phyloP scores from a whole-genome alignment of 2,797 vertebrate species.

The Pagetopsis macropterus region DNA sequence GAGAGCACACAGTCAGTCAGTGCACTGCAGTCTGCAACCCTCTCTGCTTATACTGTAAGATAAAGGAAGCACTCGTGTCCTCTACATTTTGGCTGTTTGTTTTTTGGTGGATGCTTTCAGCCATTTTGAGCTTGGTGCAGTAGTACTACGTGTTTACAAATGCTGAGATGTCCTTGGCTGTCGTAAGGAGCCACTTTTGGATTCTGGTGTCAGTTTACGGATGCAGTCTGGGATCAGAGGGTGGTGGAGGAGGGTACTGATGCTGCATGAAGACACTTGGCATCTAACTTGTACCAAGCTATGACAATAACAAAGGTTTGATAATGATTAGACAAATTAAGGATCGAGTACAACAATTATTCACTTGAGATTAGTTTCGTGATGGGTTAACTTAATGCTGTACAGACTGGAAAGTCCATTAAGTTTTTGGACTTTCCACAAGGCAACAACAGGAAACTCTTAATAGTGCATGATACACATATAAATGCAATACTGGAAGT shows the following conservation, averaged over 20 bases:
- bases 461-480: no score
- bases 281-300: conserved; percentile 38
- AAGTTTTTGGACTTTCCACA: no score
- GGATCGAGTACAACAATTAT: no score
- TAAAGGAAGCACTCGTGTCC: not conserved
- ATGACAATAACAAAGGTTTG: conserved; percentile 13
- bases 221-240: conserved; percentile 69
- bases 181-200: conserved; percentile 73
- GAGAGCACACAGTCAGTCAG: conserved; percentile 41
- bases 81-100: not conserved
- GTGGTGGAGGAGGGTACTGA: conserved; percentile 29
- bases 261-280: conserved; percentile 54
- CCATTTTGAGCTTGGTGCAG: conserved; percentile 56
- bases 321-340: not conserved
- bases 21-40: conserved; percentile 23
- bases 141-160: conserved; percentile 79
- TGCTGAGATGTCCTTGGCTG: conserved; percentile 79
- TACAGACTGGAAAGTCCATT: not conserved
- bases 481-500: no score
- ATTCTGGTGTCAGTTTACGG: conserved; percentile 83
- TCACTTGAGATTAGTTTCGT: no score
- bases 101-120: conserved; percentile 25
- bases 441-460: no score
- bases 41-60: conserved; percentile 2
- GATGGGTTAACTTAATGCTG: not conserved